These are phyloP conservation scores for Coptodon bakossiorum DNA, from an alignment of 2,113 vertebrate species.

Conservation along the genomic window DNA sequence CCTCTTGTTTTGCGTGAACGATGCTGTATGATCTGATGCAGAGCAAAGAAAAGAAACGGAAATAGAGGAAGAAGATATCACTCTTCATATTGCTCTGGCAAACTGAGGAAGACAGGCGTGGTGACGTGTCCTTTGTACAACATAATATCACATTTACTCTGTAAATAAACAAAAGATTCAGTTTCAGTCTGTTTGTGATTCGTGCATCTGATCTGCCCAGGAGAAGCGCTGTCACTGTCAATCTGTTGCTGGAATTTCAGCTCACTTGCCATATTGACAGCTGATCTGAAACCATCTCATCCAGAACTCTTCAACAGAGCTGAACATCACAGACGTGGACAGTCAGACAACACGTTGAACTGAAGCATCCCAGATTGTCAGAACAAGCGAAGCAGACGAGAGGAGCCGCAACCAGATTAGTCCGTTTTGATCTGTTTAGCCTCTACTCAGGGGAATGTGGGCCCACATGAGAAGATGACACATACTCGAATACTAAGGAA, in stretches of 20 bases:
- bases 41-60: not conserved
- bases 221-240: conserved; percentile 3
- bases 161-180: not conserved
- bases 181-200: not conserved
- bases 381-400: conserved; percentile 11
- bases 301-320: conserved; percentile 6
- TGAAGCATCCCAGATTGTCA: not conserved
- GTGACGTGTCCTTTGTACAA: not conserved
- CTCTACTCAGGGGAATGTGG: conserved; percentile 5
- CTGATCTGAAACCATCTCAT: conserved; percentile 33
- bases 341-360: not conserved
- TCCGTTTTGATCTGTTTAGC: conserved; percentile 25
- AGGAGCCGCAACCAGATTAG: conserved; percentile 23
- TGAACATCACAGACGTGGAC: conserved; percentile 13
- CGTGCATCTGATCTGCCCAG: not conserved
- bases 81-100: not conserved
- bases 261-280: conserved; percentile 23
- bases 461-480: conserved; percentile 8
- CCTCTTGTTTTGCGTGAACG: not conserved
- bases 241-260: conserved; percentile 15
- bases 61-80: not conserved
- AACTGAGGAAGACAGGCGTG: not conserved
- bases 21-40: not conserved
- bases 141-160: not conserved
- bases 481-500: not conserved